Base-by-base conservation (phyloP, 2,113 vertebrate genomes). In the Nothobranchius kuhntae region DNA sequence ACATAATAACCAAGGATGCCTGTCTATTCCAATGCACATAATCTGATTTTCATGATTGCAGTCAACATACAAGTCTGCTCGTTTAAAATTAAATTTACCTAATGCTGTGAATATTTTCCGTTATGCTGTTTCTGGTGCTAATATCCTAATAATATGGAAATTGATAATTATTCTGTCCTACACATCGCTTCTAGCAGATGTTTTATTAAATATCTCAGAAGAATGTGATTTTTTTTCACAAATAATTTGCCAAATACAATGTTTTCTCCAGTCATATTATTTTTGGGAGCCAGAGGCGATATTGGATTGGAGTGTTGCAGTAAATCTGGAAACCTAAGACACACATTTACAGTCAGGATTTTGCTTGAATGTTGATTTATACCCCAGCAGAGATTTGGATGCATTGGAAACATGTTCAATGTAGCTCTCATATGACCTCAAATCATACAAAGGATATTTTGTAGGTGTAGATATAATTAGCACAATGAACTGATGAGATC, bases 111-210 rank as follows among this genome's bases (percentile, higher is more conserved):
- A 90, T 89, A 84, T 90, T 90, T 87, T 86, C 73, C 70, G 79
- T 90, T 83, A 79, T 81, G 75, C 85, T 68, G 73, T 80, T 87
- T 84, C 82, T 61, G 26, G 82, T 77, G 76, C 76, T 80, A 88
- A 87, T 85, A 86, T 85, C 82, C 62, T 81, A 89, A 91, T 89
- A 60, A 81, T 89, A 91, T 91, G 91, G 91, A 92, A 92, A 93
- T 91, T 88, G 89, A 89, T 92, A 77, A 91, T 92, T 91, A 90
- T 92, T 92, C 83, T 75, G 71, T 83, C 73, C 65, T 85, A 81
- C 77, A 66, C 61, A 63, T 64, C 45, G 80, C 83, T 84, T 88
- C 69, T 51, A 84, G 85, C 75, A 9, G 77, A 87, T 78, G 53
- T 51, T 87, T 90, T 89, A 91, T 90, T 90, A 80, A 86, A 89